Percentiles rank a stretch among this genome's conserved stretches.
Evolutionary conservation across 2,888 invertebrate species (phyloP).

Genomic region (Blera fallax): DNA sequence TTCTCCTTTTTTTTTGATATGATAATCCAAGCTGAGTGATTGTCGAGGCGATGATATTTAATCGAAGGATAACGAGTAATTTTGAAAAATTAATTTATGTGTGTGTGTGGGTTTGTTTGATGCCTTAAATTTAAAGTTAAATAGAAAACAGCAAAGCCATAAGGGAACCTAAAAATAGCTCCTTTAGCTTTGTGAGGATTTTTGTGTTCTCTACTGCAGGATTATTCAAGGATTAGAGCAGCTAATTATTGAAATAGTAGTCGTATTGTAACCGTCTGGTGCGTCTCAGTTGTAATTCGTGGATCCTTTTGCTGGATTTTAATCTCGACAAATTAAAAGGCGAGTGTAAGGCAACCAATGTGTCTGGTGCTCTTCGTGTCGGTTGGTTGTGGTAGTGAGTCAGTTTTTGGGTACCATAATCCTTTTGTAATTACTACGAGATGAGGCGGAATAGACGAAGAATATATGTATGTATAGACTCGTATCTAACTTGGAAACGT

Average conservation of each 20-base stretch:
- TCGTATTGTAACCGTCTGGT: slow-evolving; percentile 52
- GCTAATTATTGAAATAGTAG: slow-evolving; percentile 68
- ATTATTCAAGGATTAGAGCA: slow-evolving; percentile 63
- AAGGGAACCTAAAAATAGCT: slow-evolving; percentile 7
- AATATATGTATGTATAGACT: too few species aligned
- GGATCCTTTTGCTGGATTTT: slow-evolving; percentile 57
- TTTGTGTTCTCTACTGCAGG: slow-evolving; percentile 35
- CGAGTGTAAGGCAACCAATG: slow-evolving; percentile 16
- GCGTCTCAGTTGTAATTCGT: slow-evolving; percentile 59
- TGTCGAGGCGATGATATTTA: slow-evolving; percentile 53
- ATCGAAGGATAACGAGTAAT: slow-evolving; percentile 63
- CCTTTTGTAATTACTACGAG: slow-evolving; percentile 63
- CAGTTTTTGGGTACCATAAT: slow-evolving; percentile 53
- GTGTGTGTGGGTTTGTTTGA: background rate
- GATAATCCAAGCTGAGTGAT: slow-evolving; percentile 65
- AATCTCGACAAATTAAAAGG: slow-evolving; percentile 62
- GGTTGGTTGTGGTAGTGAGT: slow-evolving; percentile 1
- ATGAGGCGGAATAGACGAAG: slow-evolving; percentile 18
- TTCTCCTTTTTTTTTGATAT: slow-evolving; percentile 31
- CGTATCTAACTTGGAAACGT: slow-evolving; percentile 38
- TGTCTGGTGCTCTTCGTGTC: slow-evolving; percentile 17
- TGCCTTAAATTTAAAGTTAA: slow-evolving; percentile 22
- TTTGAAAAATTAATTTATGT: slow-evolving; percentile 2
- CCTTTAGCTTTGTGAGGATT: background rate
- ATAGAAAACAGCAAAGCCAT: slow-evolving; percentile 19